phyloP scores from a whole-genome alignment of 2,113 vertebrate genomes.

The Lasiurus cinereus region DNA sequence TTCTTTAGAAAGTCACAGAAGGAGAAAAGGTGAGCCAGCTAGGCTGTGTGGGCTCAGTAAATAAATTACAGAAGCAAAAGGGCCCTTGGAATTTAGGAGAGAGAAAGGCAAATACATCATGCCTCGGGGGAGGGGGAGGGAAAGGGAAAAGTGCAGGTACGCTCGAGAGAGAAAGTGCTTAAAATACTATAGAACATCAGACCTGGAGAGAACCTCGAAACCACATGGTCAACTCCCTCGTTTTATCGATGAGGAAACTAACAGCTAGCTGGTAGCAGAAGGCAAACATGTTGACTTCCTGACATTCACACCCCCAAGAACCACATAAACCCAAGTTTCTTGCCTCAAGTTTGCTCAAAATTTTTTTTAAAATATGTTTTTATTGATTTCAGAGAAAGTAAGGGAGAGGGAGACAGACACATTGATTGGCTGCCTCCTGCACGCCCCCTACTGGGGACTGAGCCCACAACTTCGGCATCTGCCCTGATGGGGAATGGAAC shows the following conservation, averaged over 20 bases:
- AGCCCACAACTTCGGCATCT: too few species aligned
- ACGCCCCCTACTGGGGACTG: too few species aligned
- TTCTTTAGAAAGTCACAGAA: neutral
- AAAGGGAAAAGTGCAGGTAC: neutral
- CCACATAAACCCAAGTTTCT: neutral
- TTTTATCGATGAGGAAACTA: constrained; percentile 24
- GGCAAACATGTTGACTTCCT: neutral
- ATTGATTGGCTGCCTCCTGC: too few species aligned
- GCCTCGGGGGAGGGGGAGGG: too few species aligned
- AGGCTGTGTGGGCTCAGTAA: neutral
- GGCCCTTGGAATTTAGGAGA: neutral
- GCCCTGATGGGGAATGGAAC: too few species aligned
- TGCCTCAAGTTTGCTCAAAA: neutral
- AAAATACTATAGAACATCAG: neutral
- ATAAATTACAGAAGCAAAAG: neutral
- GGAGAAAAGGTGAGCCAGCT: neutral
- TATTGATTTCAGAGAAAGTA: too few species aligned
- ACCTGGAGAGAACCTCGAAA: neutral
- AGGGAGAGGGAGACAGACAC: too few species aligned
- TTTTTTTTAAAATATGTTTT: too few species aligned
- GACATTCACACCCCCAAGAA: neutral
- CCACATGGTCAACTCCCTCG: neutral
- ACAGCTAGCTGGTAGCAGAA: neutral
- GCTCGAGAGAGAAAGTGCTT: neutral
- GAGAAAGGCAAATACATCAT: neutral